phyloP scores from a whole-genome alignment of 2,797 vertebrate genomes.

The Enoplosus armatus region DNA sequence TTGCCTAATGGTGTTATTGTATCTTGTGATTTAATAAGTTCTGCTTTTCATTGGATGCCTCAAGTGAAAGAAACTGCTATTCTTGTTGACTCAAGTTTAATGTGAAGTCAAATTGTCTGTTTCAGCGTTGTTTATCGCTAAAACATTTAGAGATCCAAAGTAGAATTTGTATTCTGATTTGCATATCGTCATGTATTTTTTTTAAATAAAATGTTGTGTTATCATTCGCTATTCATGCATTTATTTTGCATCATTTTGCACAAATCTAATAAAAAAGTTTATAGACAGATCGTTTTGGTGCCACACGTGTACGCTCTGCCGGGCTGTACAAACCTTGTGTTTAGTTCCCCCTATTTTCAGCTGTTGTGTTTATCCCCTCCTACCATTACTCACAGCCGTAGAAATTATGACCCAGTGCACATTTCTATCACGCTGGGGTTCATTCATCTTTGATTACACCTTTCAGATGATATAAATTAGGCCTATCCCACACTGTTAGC shows the following conservation, averaged over 20 bases:
- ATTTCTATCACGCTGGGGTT: conserved; percentile 83
- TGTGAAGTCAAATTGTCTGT: neutral
- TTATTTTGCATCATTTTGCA: conserved; percentile 1
- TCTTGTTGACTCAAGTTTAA: neutral
- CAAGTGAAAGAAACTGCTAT: neutral
- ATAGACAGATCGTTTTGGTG: neutral
- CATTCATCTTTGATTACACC: conserved; percentile 87
- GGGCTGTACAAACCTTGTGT: conserved; percentile 28
- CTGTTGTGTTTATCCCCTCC: conserved; percentile 67
- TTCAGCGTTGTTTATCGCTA: neutral
- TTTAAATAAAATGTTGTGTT: neutral
- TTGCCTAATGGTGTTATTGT: neutral
- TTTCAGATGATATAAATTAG: conserved; percentile 87
- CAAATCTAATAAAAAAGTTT: conserved; percentile 16
- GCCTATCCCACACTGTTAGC: conserved; percentile 80
- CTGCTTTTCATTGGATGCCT: neutral
- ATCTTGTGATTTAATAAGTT: conserved; percentile 19
- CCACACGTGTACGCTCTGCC: conserved; percentile 1
- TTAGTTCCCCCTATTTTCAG: conserved; percentile 49
- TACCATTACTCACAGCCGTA: conserved; percentile 79
- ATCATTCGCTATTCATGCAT: neutral
- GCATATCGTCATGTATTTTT: neutral
- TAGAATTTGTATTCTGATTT: conserved; percentile 1
- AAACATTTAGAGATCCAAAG: neutral
- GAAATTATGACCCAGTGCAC: conserved; percentile 82